Base-by-base conservation (phyloP, 2,888 invertebrate species). In the Anarsia innoxiella region DNA sequence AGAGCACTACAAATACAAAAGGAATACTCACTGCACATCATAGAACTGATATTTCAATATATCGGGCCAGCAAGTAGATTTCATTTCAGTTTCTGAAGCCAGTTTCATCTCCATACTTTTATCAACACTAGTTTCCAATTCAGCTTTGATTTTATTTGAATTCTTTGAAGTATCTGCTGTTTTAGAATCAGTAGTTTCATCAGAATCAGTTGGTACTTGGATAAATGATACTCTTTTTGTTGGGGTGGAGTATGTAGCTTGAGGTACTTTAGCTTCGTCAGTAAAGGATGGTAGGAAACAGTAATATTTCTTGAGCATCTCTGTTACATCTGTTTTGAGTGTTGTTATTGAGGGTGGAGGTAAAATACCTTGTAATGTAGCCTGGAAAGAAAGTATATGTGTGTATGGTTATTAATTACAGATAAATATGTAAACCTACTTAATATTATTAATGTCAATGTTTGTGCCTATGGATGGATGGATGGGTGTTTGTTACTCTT, bases 291-390 rank as follows among this genome's bases (percentile, higher is more conserved):
- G 76, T 10, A 87, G 68, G 40, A 87, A 86, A 8, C 80, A 66
- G 46, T 88, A 87, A 57, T 89, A 88, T 41, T 78, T 83, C 12
- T 86, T 75, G 11, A 93, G 83, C 69, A 91, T 89, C 57, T 90
- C 89, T 14, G 84, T 76, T 12, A 89, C 88, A 57, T 91, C 90
- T 37, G 88, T 80, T 51, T 90, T 89, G 13, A 90, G 75, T 23
- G 87, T 88, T 9, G 93, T 93, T 8, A 92, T 85, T 13, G 91
- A 91, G 0, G 92, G 93, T 6, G 93, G 93, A 12, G 93, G 93
- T 5, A 90, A 80, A 1, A 93, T 87, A 1, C 93, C 93, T 46
- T 87, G 87, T 5, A 93, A 68, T 30, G 86, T 87, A 59, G 86
- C 87, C 64, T 90, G 86, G 12, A n/a, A n/a, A n/a, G n/a, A n/a